Evolutionary conservation across 2,797 vertebrate genomes (phyloP), one percentile per base, ranked within the genome.

Genomic region (Helarctos malayanus): DNA sequence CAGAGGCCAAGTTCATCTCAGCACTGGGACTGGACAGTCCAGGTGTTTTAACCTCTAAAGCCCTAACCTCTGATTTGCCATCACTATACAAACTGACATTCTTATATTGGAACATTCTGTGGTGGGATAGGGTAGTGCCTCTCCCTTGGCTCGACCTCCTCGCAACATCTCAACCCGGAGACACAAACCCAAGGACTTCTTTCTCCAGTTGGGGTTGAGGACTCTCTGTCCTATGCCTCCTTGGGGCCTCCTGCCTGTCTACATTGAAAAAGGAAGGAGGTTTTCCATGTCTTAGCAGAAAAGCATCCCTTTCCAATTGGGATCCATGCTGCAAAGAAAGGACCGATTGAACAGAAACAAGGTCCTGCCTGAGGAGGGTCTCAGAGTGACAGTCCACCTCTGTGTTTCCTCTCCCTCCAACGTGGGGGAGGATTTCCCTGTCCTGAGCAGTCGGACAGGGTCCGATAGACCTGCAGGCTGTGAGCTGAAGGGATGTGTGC

Each of bases 91-190:
- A 69, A 82, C n/a, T 18, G 7, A 5, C 49, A 23, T 18, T 54
- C 9, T n/a, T 18, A 2, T 38, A 52, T 10, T 49, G 14, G 59
- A 93, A 87, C 21, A 13, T 13, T 5, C 8, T 23, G 5, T 45
- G 8, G 11, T 45, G 59, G n/a, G 5, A 3, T 14, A 0, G 2
- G 2, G 1, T 2, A 6, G 7, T 14, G 11, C 25, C 29, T 52
- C 35, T 95, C 8, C 88, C 23, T 38, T 32, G 57, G 2, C 41
- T 45, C 15, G 1, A 81, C 6, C 27, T 1, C 49, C 13, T 79
- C 29, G 54, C 35, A 59, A 19, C 11, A n/a, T 1, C 54, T 68
- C 18, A 89, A 69, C 59, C 75, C 52, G 49, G 80, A 81, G 16
- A 61, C 5, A 15, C 7, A 25, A 68, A 59, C 5, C 25, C 10